Conservation (phyloP, 2,113 vertebrate genomes). For the Centropristis striata region DNA sequence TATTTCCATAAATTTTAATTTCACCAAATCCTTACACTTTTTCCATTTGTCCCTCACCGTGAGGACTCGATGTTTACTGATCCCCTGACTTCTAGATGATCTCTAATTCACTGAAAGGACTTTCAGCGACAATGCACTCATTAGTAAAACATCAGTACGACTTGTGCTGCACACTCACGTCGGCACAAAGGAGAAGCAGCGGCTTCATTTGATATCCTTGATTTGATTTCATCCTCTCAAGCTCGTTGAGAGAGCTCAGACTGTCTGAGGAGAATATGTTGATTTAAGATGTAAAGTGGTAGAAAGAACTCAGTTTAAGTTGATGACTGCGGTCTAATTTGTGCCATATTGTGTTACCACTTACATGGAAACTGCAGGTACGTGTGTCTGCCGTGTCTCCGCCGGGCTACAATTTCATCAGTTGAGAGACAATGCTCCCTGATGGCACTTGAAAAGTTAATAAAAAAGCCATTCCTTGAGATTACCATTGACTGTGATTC, state of each 20-base stretch:
- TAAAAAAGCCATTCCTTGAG: not conserved
- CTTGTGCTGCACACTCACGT: constrained; percentile 3
- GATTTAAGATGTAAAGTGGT: constrained; percentile 34
- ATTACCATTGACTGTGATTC: not conserved
- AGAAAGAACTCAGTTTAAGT: constrained; percentile 33
- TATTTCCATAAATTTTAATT: not conserved
- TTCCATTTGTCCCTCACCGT: not conserved
- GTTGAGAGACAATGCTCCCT: constrained; percentile 28
- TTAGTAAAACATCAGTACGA: constrained; percentile 52
- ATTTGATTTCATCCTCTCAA: constrained; percentile 59
- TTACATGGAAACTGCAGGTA: constrained; percentile 53
- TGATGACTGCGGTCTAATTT: constrained; percentile 53
- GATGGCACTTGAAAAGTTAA: constrained; percentile 17
- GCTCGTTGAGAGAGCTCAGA: constrained; percentile 38
- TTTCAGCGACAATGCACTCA: constrained; percentile 42
- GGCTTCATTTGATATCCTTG: constrained; percentile 58
- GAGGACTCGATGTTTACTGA: not conserved
- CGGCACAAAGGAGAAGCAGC: constrained; percentile 16
- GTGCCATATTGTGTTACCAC: constrained; percentile 62
- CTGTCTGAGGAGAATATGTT: constrained; percentile 48
- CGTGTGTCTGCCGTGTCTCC: constrained; percentile 34
- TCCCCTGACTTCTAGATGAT: not conserved
- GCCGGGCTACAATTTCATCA: constrained; percentile 51
- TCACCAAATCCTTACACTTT: not conserved
- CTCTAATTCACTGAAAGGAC: constrained; percentile 15